Base-by-base conservation (phyloP, 2,888 invertebrate species). In the Lasioglossum figueresi region DNA sequence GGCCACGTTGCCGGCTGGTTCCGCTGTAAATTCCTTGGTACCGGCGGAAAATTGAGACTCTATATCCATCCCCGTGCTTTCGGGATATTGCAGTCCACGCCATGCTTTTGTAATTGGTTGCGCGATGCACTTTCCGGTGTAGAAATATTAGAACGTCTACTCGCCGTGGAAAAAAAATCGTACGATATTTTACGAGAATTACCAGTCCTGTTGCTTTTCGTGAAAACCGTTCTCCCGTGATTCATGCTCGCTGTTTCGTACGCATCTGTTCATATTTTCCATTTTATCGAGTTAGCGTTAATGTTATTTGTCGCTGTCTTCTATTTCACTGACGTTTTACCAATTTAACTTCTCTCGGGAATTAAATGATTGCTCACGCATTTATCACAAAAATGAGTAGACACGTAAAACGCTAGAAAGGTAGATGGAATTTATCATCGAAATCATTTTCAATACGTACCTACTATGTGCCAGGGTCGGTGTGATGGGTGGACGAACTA, bases 81-180 rank as follows among this genome's bases (percentile, higher is more conserved):
- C 37, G 10, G 68, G 37, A 37, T 34, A 68, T 68, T 68, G 23
- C 68, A 37, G 4, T 10, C 23, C 2, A 31, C 19, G 66, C 66
- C 34, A 14, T 27, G 66, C 34, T 66, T 66, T 66, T 34, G 66
- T 66, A 66, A 66, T 66, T 66, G 66, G 66, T 34, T 66, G 31
- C 34, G 0, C 14, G 66, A 19, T 3, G 31, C 66, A 66, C 66
- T 66, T 31, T 31, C 19, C 34, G 6, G 34, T 34, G 27, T 34
- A 2, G 31, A 66, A 66, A 34, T 66, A 66, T 66, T 66, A 8
- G 59, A 56, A n/a, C 23, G 52, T 56, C 56, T 56, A 56, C n/a
- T n/a, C 56, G n/a, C 23, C 27, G n/a, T 12, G n/a, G 56, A 56
- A 56, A 56, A 56, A n/a, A 12, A 45, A 4, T 4, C 52, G n/a